Evolutionary conservation across 2,113 vertebrate genomes (phyloP).

Genomic region (Leptobrachium leishanense): DNA sequence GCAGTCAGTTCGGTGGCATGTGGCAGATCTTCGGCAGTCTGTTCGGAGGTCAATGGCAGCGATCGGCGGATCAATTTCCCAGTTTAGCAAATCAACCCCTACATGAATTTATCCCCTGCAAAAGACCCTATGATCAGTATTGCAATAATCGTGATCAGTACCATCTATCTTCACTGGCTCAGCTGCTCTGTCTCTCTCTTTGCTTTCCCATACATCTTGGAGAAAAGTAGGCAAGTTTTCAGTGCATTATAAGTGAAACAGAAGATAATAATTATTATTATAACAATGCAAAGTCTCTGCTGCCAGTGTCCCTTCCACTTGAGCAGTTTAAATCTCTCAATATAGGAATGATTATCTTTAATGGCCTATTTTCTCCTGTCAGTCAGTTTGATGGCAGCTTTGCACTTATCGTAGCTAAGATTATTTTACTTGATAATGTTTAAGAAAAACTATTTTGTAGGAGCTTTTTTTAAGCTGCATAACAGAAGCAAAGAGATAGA

Average conservation of each 20-base stretch:
- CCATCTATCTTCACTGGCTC: too few species aligned
- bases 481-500: not conserved
- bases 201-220: not conserved
- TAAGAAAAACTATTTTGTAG: not conserved
- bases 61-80: too few species aligned
- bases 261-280: constrained; percentile 29
- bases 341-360: constrained; percentile 21
- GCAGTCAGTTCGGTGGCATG: too few species aligned
- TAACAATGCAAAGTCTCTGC: not conserved
- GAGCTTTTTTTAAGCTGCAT: not conserved
- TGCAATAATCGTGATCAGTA: too few species aligned
- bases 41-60: too few species aligned
- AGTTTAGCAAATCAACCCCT: too few species aligned
- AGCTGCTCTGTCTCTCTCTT: not conserved
- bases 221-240: not conserved
- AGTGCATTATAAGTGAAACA: constrained; percentile 14
- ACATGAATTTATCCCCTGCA: too few species aligned
- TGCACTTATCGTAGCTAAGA: constrained; percentile 23
- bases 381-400: constrained; percentile 10
- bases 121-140: too few species aligned
- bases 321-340: constrained; percentile 3
- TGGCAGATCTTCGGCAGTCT: too few species aligned
- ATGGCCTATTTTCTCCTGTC: constrained; percentile 22
- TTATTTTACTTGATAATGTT: constrained; percentile 18
- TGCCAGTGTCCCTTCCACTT: constrained; percentile 6